Base-by-base conservation (phyloP, 2,113 vertebrate genomes). In the Poeciliopsis occidentalis region DNA sequence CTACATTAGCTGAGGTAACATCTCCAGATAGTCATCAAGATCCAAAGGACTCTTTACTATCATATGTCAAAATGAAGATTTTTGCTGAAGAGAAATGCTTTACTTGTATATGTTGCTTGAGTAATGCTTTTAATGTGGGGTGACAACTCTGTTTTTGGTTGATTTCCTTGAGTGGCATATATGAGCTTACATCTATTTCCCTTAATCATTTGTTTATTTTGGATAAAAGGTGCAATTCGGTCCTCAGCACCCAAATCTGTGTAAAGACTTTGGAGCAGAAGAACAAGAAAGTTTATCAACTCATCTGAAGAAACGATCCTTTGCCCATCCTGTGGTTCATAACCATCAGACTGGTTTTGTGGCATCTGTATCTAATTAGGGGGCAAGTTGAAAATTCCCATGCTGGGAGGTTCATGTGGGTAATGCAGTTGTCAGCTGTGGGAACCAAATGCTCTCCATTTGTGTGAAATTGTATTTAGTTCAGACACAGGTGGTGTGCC, bases 351-450 rank as follows among this genome's bases (percentile, higher is more conserved):
- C 80, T 85, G 64, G 47, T 82, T 57, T 82, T 22, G 68, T 73
- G 63, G 76, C 94, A 93, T 93, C 91, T 94, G 94, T 89, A 75
- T 90, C 85, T 83, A 84, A 87, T 94, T 92, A 92, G 51, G 78
- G 74, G 76, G 71, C 79, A 75, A 81, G 85, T 80, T 88, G 73
- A 75, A 82, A 84, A 88, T 81, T 87, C 82, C 86, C 88, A 81
- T 80, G 84, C 12, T 76, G 84, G 51, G 80, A 80, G 85, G 91
- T 90, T 94, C 90, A 92, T 80, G 79, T 54, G 86, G 92, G 80
- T 92, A 90, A 89, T 70, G 75, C 78, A 89, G 84, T 90, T 87
- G 88, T 94, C 91, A 93, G 91, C 91, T 94, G 91, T 94, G 91
- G 90, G 91, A 92, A 93, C 88, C 88, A 91, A 92, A 92, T 86